Conservation (phyloP, 2,888 invertebrate genomes). For the Pheosia gnoma region DNA sequence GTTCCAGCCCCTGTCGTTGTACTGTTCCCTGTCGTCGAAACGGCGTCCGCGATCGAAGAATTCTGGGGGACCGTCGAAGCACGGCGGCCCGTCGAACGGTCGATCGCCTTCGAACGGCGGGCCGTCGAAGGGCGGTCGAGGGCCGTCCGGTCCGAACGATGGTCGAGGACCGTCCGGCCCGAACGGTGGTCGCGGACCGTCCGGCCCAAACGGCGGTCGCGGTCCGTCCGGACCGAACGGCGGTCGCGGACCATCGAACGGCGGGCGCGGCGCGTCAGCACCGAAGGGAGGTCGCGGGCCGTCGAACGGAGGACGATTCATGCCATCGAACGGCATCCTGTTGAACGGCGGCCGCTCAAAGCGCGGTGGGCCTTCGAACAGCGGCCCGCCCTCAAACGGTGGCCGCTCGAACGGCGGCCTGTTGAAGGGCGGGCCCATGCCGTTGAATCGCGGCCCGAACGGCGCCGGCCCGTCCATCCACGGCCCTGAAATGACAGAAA, state of each 20-base stretch:
- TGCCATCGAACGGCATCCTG: slow-evolving; percentile 57
- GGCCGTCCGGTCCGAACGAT: slow-evolving; percentile 59
- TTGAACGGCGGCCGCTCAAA: slow-evolving; percentile 60
- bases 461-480: slow-evolving; percentile 77
- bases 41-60: slow-evolving; percentile 73
- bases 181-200: slow-evolving; percentile 52
- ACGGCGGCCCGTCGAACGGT: slow-evolving; percentile 43
- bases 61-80: slow-evolving; percentile 63
- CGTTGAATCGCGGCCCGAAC: slow-evolving; percentile 74
- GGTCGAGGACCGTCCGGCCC: slow-evolving; percentile 52
- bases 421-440: slow-evolving; percentile 63
- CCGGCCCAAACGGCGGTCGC: slow-evolving; percentile 53
- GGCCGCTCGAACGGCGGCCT: slow-evolving; percentile 64
- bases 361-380: slow-evolving; percentile 52
- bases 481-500: slow-evolving; percentile 59
- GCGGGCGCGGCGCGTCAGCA: slow-evolving; percentile 52
- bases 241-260: slow-evolving; percentile 53
- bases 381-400: slow-evolving; percentile 58
- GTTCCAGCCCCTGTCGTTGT: slow-evolving; percentile 67
- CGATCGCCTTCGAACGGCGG: slow-evolving; percentile 47
- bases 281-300: slow-evolving; percentile 55
- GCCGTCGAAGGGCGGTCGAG: slow-evolving; percentile 49
- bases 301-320: slow-evolving; percentile 54
- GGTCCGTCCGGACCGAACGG: slow-evolving; percentile 56
- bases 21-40: slow-evolving; percentile 72